Conservation (phyloP, 2,888 invertebrate genomes). For the Platerodrilus igneus region DNA sequence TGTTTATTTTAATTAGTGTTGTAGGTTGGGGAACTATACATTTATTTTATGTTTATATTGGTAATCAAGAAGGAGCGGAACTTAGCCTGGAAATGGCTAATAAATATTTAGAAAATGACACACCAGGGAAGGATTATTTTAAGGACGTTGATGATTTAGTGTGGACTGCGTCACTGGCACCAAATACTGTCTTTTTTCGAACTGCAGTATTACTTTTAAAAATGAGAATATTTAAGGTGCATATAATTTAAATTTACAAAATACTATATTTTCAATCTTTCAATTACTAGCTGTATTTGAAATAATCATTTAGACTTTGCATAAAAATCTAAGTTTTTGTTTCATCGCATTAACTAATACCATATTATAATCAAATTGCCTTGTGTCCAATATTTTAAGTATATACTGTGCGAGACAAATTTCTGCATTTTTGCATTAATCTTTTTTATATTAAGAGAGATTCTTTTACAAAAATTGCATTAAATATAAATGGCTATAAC, state of each 20-base stretch:
- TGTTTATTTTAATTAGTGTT: neutral
- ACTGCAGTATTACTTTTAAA: slow-evolving; percentile 40
- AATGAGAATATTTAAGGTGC: slow-evolving; percentile 35
- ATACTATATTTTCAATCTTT: too few relatives aligned
- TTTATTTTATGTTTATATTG: slow-evolving; percentile 38
- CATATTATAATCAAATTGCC: too few relatives aligned
- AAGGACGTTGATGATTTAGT: slow-evolving; percentile 36
- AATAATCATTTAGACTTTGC: too few relatives aligned
- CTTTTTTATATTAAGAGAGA: too few relatives aligned
- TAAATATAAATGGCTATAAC: too few relatives aligned
- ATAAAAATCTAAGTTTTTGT: too few relatives aligned
- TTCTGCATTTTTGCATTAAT: too few relatives aligned
- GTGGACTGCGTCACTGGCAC: slow-evolving; percentile 37
- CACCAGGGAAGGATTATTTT: slow-evolving; percentile 25
- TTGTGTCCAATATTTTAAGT: too few relatives aligned
- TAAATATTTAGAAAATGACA: slow-evolving; percentile 31
- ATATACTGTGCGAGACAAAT: too few relatives aligned
- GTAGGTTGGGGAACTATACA: slow-evolving; percentile 41
- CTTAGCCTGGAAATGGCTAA: slow-evolving; percentile 38
- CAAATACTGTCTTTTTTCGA: slow-evolving; percentile 37
- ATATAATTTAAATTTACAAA: slow-evolving; percentile 3
- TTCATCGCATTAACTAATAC: too few relatives aligned
- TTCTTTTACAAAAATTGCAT: too few relatives aligned
- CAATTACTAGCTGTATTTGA: too few relatives aligned
- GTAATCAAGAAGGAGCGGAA: slow-evolving; percentile 39